These are phyloP conservation scores for Ctenochaetus hawaiiensis DNA, from an alignment of 2,797 vertebrate genomes.

Conservation along the genomic window DNA sequence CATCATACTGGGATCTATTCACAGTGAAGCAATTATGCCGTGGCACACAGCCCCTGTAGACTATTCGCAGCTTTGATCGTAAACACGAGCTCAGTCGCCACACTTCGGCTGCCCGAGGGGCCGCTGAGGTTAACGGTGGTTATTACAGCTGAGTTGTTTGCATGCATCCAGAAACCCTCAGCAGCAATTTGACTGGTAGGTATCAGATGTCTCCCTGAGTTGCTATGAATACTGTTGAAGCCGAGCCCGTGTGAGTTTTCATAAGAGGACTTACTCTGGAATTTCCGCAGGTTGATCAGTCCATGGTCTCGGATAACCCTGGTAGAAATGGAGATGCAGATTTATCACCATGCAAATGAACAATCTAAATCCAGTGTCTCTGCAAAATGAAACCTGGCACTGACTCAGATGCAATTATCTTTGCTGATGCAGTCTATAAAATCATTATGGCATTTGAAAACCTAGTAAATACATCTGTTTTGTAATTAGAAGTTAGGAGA, in stretches of 20 bases:
- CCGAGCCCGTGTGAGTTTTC: conserved; percentile 6
- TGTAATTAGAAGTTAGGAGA: not conserved
- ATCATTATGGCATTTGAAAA: conserved; percentile 8
- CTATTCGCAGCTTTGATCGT: conserved; percentile 50
- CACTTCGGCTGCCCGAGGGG: conserved; percentile 33
- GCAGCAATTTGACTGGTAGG: conserved; percentile 42
- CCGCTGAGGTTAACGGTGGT: conserved; percentile 57
- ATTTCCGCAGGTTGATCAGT: conserved; percentile 97
- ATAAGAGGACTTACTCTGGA: conserved; percentile 92
- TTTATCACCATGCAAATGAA: conserved; percentile 42
- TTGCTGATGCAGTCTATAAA: conserved; percentile 8
- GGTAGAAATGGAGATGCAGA: conserved; percentile 62
- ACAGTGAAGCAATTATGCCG: conserved; percentile 53
- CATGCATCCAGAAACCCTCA: conserved; percentile 61
- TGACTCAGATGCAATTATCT: conserved; percentile 22
- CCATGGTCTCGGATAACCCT: conserved; percentile 99
- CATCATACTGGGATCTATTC: conserved; percentile 63
- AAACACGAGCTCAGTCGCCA: conserved; percentile 54
- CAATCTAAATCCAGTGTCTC: conserved; percentile 8
- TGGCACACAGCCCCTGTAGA: conserved; percentile 22
- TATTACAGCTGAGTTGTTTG: conserved; percentile 59
- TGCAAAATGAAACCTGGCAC: conserved; percentile 33
- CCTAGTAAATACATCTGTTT: not conserved
- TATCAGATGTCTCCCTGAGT: conserved; percentile 55
- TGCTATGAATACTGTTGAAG: conserved; percentile 40